Conservation (phyloP, 2,888 invertebrate species). For the Hesperia comma region DNA sequence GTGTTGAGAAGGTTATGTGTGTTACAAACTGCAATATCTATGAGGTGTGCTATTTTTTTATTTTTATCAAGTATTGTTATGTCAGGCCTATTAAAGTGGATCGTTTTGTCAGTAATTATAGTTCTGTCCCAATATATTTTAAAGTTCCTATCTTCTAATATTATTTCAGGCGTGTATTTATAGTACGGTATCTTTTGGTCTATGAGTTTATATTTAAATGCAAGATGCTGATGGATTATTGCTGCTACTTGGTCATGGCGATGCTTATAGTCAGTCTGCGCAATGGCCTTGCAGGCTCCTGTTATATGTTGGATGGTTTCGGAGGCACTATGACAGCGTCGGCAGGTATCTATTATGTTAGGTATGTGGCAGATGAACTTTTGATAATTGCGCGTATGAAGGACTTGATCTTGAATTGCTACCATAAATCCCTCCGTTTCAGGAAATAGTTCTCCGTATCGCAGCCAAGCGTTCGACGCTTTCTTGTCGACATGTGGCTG, state of each 20-base stretch:
- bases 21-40: conserved; percentile 38
- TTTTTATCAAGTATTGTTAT: conserved; percentile 29
- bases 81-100: no score
- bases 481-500: no score
- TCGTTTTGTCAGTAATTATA: no score
- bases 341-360: conserved; percentile 22
- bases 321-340: conserved; percentile 33
- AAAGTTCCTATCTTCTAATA: no score
- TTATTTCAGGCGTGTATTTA: no score
- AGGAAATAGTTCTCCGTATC: conserved; percentile 31
- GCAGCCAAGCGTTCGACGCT: conserved; percentile 37
- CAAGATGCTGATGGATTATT: conserved; percentile 38
- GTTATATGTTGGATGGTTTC: no score
- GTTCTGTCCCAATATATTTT: no score
- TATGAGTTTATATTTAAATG: conserved; percentile 23
- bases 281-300: no score
- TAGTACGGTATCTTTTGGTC: conserved; percentile 24
- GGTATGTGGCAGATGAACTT: conserved; percentile 22
- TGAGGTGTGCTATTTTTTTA: conserved; percentile 22
- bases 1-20: conserved; percentile 37
- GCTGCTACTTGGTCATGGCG: no score
- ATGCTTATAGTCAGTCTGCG: no score
- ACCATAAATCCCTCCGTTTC: conserved; percentile 35
- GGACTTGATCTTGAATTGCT: conserved; percentile 35
- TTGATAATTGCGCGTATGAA: conserved; percentile 29